Base-by-base conservation (phyloP, 2,888 invertebrate genomes). In the Saturnia pavonia region DNA sequence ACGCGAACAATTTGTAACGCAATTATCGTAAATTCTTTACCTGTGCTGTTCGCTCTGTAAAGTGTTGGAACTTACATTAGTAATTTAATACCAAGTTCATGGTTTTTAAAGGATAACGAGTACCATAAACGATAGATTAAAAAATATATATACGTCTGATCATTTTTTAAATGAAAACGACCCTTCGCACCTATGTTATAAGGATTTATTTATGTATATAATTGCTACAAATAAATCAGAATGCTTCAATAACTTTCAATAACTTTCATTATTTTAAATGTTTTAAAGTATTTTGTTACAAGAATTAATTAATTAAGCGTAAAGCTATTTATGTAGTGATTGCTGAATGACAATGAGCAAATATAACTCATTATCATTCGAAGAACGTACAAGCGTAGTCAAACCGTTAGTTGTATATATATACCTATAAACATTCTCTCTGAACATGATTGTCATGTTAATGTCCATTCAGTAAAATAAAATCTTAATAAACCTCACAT, bases 371-470 rank as follows among this genome's bases (percentile, higher is more conserved):
- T 70, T 43, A 43, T 27, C 66, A 70, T 67, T 67, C 19, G 19
- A 65, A 65, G 40, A 65, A 40, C 40, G 69, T 70, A 27, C 76
- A 77, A 75, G 74, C 67, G 77, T 72, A 72, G 68, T 70, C 72
- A 67, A 69, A 71, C 76, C 76, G 74, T 75, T 75, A 76, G 40
- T 48, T 68, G 27, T 72, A 69, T 71, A 65, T 34, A 71, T 67
- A 70, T 57, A 66, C 12, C 70, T 67, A 76, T 76, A 74, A 76
- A 73, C 75, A 82, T 77, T 78, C 75, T 77, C 73, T 72, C 72
- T 65, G 68, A 76, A 77, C 77, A 78, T 76, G 80, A 81, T 76
- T 80, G 79, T 81, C 79, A 82, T 84, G 79, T 75, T 80, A 79
- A 84, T 79, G 71, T 69, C 73, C 75, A 74, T 74, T 75, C 76